phyloP scores from a whole-genome alignment of 2,888 invertebrate species.

The Eilema griseolum region DNA sequence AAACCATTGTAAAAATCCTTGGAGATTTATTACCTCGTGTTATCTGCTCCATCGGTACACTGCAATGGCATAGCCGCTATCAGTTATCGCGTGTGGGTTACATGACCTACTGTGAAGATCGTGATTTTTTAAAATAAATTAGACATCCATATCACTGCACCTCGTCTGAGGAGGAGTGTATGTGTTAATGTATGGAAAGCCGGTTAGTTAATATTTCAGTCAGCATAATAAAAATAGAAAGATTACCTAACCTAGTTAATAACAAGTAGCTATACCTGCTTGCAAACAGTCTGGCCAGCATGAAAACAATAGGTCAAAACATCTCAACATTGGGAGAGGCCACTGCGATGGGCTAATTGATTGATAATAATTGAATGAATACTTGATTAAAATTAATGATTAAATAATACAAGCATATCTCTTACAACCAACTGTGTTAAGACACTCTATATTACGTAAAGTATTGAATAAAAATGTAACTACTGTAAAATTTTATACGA shows the following conservation, averaged over 20 bases:
- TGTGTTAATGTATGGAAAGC: not conserved
- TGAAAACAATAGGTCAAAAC: no score
- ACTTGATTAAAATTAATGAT: not conserved
- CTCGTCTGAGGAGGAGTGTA: not conserved
- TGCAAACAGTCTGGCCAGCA: no score
- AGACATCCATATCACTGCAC: not conserved
- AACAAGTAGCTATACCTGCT: no score
- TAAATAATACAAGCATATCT: not conserved
- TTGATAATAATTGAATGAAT: no score
- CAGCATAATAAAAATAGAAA: no score
- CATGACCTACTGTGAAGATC: not conserved
- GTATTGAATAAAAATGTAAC: not conserved
- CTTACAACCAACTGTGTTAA: conserved; percentile 14
- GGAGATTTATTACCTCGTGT: conserved; percentile 11
- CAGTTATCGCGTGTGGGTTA: not conserved
- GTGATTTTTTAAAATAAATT: not conserved
- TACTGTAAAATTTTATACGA: conserved; percentile 21
- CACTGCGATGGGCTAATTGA: no score
- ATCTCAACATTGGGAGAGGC: no score
- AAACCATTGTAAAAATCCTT: conserved; percentile 13
- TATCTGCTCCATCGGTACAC: conserved; percentile 15
- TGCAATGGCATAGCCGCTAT: not conserved
- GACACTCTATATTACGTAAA: not conserved
- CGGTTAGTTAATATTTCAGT: no score
- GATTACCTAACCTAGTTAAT: no score